These are phyloP conservation scores for Arctopsyche grandis DNA, from an alignment of 1,140 invertebrate genomes.

Conservation along the genomic window DNA sequence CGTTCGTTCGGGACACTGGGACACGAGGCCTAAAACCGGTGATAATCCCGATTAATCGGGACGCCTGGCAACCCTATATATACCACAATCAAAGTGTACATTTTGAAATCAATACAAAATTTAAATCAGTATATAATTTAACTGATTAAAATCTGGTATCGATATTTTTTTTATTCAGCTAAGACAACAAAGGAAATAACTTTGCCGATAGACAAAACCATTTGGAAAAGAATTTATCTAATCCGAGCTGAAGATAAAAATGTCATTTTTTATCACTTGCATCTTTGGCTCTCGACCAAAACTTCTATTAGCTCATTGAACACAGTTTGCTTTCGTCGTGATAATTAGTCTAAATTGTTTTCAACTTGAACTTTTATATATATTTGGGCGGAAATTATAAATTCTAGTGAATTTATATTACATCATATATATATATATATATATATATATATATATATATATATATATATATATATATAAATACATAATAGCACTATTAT, in stretches of 20 bases:
- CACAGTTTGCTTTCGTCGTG: neutral
- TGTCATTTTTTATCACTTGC: conserved; percentile 3
- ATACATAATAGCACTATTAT: no score
- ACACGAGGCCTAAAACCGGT: no score
- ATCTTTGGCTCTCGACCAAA: conserved; percentile 10
- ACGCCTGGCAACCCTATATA: no score
- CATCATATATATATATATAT: no score
- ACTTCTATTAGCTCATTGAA: conserved; percentile 25
- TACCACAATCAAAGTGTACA: neutral
- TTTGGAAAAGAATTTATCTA: conserved; percentile 25
- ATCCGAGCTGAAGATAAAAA: neutral
- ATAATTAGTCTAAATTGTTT: neutral
- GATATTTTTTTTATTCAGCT: neutral
- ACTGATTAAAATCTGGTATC: neutral
- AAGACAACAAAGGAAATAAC: neutral
- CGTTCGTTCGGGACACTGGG: no score
- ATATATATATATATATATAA: no score
- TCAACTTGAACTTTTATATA: neutral
- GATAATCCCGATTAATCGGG: no score
- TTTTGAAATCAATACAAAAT: no score
- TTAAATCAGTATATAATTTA: no score
- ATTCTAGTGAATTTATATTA: no score
- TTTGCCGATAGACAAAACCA: neutral
- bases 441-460: no score
- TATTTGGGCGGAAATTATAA: no score